Base-by-base conservation (phyloP, 2,888 invertebrate genomes). In the Mimas tiliae region DNA sequence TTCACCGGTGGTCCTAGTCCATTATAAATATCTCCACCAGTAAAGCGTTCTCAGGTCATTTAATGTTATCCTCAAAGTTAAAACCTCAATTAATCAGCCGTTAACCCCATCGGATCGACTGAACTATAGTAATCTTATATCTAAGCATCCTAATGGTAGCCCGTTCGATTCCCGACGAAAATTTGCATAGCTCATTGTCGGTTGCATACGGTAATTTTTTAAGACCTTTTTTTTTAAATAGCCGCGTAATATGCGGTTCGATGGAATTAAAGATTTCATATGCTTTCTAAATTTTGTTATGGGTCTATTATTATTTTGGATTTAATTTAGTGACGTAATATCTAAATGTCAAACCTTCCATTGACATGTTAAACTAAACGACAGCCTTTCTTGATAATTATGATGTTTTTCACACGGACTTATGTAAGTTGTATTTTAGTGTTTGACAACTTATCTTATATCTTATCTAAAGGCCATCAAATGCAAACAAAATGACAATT, bases 101-200 rank as follows among this genome's bases (percentile, higher is more conserved):
- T 76, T 77, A 77, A 76, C 77, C 75, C 76, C 70, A 70, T 73
- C 65, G 78, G 80, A 42, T 38, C 52, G 19, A 12, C 38, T 53
- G 38, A 58, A 58, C 80, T 84, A 86, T 88, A 89, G 87, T 88
- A 84, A 84, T 62, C 71, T 65, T 76, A 75, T 78, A 73, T 82
- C 86, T 86, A 86, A 87, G 78, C 79, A 80, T 19, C 50, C 82
- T 90, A 89, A 90, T 88, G 75, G 81, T 80, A 84, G 38, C 78
- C 77, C 76, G 81, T 83, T 86, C 80, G 83, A 80, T 75, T 82
- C 83, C 78, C 75, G 71, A 68, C 48, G 65, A 53, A 76, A 84
- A 93, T 93, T 93, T 86, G 90, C 93, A 93, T 93, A 88, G 77
- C 81, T 91, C 90, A 93, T 93, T 91, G 88, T 86, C 82, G 88